Evolutionary conservation across 1,140 invertebrate species (phyloP).

Genomic region (Camponotus pennsylvanicus): DNA sequence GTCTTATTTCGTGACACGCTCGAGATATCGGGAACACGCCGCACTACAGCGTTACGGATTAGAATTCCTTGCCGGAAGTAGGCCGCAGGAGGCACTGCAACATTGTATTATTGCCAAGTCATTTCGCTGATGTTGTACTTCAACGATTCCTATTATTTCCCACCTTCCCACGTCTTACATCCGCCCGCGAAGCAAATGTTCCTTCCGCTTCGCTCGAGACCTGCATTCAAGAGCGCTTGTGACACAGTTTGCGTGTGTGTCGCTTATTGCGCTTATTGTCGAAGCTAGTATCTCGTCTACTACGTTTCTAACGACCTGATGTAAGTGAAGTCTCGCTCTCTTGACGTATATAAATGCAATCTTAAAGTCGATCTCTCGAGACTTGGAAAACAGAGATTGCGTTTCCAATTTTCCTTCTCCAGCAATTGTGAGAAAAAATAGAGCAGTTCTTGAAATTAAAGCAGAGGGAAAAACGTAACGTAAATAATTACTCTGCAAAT

Average conservation of each 20-base stretch:
- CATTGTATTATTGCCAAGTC: constrained; percentile 60
- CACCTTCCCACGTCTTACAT: constrained; percentile 55
- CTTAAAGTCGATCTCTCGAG: neutral
- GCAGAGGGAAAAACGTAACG: neutral
- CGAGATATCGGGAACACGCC: constrained; percentile 9
- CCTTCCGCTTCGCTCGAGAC: constrained; percentile 66
- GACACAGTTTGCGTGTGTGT: constrained; percentile 64
- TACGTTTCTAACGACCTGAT: neutral
- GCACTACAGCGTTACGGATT: constrained; percentile 51
- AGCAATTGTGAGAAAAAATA: neutral
- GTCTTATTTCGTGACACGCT: constrained; percentile 25
- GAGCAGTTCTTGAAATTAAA: neutral
- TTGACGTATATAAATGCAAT: neutral
- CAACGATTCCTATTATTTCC: constrained; percentile 64
- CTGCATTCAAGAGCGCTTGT: constrained; percentile 57
- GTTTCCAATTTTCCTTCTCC: neutral
- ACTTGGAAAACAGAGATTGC: neutral
- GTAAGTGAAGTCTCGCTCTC: neutral
- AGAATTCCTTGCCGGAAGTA: constrained; percentile 65
- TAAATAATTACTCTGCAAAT: constrained; percentile 1
- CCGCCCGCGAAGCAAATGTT: constrained; percentile 51
- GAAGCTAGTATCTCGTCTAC: constrained; percentile 11
- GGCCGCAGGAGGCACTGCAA: constrained; percentile 59
- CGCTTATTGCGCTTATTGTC: constrained; percentile 55
- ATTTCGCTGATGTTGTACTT: constrained; percentile 53